Conservation (phyloP, 1,140 invertebrate genomes). For the Psilanteris sp. region DNA sequence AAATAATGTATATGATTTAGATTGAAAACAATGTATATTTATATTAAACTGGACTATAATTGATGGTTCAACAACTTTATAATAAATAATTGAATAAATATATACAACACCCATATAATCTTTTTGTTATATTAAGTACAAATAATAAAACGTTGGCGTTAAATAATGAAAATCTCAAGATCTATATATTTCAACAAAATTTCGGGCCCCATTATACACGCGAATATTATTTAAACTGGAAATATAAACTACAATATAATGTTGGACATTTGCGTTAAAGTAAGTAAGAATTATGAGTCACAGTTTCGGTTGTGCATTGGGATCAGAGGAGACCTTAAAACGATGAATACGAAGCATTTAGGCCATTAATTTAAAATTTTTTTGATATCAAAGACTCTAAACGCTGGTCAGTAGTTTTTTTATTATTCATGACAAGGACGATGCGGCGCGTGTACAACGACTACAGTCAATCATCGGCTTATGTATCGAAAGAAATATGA, state of each 20-base stretch:
- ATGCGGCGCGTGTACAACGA: slow-evolving; percentile 56
- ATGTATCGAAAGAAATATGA: slow-evolving; percentile 52
- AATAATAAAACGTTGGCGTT: too few species aligned
- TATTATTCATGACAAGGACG: slow-evolving; percentile 54
- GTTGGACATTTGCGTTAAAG: slow-evolving; percentile 47
- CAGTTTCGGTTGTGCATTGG: slow-evolving; percentile 52
- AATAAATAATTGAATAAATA: too few species aligned
- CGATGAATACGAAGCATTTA: slow-evolving; percentile 61
- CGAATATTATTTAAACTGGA: not conserved
- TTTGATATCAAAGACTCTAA: slow-evolving; percentile 62
- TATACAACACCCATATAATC: too few species aligned
- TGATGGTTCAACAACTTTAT: too few species aligned
- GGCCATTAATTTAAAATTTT: slow-evolving; percentile 65
- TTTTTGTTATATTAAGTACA: too few species aligned
- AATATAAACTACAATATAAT: slow-evolving; percentile 37
- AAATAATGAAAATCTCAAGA: too few species aligned
- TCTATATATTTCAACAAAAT: not conserved
- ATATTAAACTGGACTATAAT: too few species aligned
- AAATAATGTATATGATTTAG: too few species aligned
- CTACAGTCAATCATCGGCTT: slow-evolving; percentile 60
- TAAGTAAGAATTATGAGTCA: slow-evolving; percentile 63
- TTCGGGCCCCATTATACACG: too few species aligned
- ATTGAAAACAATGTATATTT: too few species aligned
- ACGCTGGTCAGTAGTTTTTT: slow-evolving; percentile 54
- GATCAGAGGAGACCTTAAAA: slow-evolving; percentile 58